phyloP scores from a whole-genome alignment of 2,113 vertebrate species.

The Triplophysa siluroides region DNA sequence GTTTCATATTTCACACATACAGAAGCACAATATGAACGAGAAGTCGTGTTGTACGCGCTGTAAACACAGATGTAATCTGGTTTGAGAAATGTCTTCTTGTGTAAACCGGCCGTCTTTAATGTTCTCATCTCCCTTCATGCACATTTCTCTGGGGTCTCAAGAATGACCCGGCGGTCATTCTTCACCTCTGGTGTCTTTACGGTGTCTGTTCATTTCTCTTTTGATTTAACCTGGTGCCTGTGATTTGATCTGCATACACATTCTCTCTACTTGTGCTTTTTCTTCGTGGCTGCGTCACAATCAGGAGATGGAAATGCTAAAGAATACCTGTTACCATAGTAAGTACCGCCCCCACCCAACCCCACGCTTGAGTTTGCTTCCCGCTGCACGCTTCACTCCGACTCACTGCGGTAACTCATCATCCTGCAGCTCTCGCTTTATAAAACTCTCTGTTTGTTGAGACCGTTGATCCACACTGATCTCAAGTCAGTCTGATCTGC shows the following conservation, averaged over 20 bases:
- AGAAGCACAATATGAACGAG: no score
- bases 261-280: constrained; percentile 99
- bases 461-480: constrained; percentile 65
- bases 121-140: constrained; percentile 73
- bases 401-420: constrained; percentile 59
- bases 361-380: constrained; percentile 69
- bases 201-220: constrained; percentile 55
- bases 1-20: no score
- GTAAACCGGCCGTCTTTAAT: constrained; percentile 72
- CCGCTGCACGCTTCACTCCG: constrained; percentile 78
- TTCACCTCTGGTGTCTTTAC: constrained; percentile 63
- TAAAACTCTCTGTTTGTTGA: constrained; percentile 51
- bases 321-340: constrained; percentile 99
- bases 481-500: constrained; percentile 8
- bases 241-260: constrained; percentile 93
- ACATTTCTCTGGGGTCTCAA: constrained; percentile 79
- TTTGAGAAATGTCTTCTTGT: constrained; percentile 61
- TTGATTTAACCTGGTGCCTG: constrained; percentile 83
- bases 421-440: constrained; percentile 22
- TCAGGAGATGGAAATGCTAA: constrained; percentile 98
- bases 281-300: constrained; percentile 96
- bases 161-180: constrained; percentile 86
- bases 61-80: constrained; percentile 79
- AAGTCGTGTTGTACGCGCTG: background rate
- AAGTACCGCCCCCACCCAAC: constrained; percentile 80